These are phyloP conservation scores for Buceros bicornis DNA, from an alignment of 2,797 vertebrate species.

Conservation along the genomic window DNA sequence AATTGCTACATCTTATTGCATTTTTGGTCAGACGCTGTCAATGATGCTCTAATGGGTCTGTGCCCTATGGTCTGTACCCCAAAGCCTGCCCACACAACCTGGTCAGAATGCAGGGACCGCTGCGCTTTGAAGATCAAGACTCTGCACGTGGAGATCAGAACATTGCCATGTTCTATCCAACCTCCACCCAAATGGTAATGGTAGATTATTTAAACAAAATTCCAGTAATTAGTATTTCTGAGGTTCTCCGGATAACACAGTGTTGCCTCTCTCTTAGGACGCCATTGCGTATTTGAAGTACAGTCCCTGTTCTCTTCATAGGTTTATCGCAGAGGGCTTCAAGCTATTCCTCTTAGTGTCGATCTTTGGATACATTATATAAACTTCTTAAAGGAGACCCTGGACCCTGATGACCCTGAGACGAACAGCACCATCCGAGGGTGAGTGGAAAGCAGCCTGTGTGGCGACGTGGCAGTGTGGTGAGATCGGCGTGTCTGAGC, in stretches of 20 bases:
- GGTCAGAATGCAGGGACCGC: conserved; percentile 89
- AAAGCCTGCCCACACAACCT: conserved; percentile 89
- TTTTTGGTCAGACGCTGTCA: conserved; percentile 91
- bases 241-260: conserved; percentile 87
- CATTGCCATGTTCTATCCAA: conserved; percentile 91
- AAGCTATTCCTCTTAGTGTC: conserved; percentile 98
- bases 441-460: conserved; percentile 80
- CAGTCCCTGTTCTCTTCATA: conserved; percentile 82
- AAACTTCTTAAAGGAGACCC: conserved; percentile 94
- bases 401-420: conserved; percentile 89
- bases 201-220: conserved; percentile 91
- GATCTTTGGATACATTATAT: conserved; percentile 99
- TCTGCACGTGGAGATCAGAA: conserved; percentile 90
- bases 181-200: conserved; percentile 90
- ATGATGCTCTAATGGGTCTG: conserved; percentile 90
- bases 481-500: too few species aligned
- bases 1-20: conserved; percentile 88
- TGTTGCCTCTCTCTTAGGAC: conserved; percentile 84
- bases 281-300: conserved; percentile 73
- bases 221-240: conserved; percentile 89
- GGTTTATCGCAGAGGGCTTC: conserved; percentile 97
- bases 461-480: accelerated
- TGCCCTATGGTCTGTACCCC: conserved; percentile 91
- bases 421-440: conserved; percentile 91
- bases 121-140: conserved; percentile 90